Conservation (phyloP, 1,140 invertebrate species). For the Subanguina moxae region DNA sequence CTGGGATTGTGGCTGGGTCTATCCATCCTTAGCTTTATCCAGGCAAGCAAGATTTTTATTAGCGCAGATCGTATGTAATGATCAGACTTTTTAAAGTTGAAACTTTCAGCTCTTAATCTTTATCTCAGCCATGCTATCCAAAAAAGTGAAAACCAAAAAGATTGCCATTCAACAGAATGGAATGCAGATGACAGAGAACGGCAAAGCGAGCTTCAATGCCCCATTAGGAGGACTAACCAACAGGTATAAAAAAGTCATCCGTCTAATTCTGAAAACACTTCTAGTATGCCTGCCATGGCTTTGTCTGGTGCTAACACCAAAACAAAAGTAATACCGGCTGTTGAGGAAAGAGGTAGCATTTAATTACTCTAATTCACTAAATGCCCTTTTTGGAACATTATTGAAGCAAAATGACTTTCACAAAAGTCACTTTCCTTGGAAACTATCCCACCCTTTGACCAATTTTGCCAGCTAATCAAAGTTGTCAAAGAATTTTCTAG, state of each 20-base stretch:
- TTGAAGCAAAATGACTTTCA: too few species aligned
- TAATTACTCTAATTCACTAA: background rate
- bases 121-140: background rate
- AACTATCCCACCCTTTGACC: too few species aligned
- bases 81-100: background rate
- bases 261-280: background rate
- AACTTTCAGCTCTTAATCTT: background rate
- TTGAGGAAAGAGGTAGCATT: background rate
- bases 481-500: too few species aligned
- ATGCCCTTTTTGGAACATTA: too few species aligned
- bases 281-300: background rate
- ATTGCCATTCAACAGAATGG: background rate
- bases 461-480: too few species aligned
- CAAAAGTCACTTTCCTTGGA: too few species aligned
- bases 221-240: background rate
- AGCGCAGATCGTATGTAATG: background rate
- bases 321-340: background rate
- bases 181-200: background rate
- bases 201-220: background rate
- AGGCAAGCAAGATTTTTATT: constrained; percentile 22
- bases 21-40: constrained; percentile 36
- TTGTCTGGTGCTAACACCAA: background rate
- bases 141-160: background rate
- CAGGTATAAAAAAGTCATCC: background rate
- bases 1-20: constrained; percentile 38